Evolutionary conservation across 2,888 invertebrate species (phyloP), one percentile per base, ranked within the genome.

Genomic region (Eumacrocentrus americanus): DNA sequence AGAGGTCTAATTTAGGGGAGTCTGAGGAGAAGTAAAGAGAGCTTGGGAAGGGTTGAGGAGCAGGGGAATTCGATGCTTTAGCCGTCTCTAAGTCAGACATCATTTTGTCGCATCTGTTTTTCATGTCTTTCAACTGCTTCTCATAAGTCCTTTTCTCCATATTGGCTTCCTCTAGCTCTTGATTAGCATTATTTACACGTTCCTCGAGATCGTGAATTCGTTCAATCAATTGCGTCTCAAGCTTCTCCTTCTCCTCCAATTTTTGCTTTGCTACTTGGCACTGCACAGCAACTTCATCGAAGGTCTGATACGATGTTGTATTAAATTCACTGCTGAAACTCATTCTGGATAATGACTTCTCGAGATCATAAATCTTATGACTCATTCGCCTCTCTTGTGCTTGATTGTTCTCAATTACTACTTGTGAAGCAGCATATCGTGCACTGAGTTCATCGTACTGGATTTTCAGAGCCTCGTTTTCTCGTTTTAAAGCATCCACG

Each of bases 161-260:
- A 63, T 77, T 74, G 0, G 75, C 71, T 2, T 71, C 63, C 22
- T 79, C 75, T 0, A 81, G 40, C 44, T 78, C 72, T 2, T 68
- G 61, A 2, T 69, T 71, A 0, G 72, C 62, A 14, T 66, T 68
- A 0, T 55, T 40, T 2, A 77, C 70, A 14, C 85, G 83, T 1
- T 83, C 82, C 68, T 87, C 87, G 11, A 88, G 74, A 23, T 82
- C 81, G 0, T 80, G 81, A 54, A 89, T 84, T 65, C 81, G 82
- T 3, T 82, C 80, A 6, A 82, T 80, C 77, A 85, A 76, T 37
- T 80, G 73, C 62, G 83, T 83, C 58, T 87, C 86, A 4, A 87
- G 11, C 9, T 71, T 68, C 6, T 70, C 60, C 57, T 79, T 79
- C 18, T 81, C 80, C 0, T 79, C 78, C 3, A 80, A 59, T 14